These are phyloP conservation scores for Dasypolia templi DNA, from an alignment of 2,888 invertebrate genomes.

Conservation along the genomic window DNA sequence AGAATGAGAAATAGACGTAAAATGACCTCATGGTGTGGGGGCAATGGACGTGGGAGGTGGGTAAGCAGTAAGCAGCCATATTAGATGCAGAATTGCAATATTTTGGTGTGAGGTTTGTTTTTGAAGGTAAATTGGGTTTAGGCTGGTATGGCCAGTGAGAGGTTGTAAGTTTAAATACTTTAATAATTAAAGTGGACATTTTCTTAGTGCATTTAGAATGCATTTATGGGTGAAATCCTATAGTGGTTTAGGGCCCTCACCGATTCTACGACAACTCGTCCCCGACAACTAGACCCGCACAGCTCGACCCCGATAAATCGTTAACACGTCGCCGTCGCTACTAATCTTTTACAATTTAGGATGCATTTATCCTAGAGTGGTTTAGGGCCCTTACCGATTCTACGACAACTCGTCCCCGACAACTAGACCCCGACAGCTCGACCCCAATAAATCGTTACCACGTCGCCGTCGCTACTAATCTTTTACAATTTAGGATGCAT, in stretches of 20 bases:
- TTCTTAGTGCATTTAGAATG: background rate
- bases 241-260: background rate
- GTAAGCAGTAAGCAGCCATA: slow-evolving; percentile 24
- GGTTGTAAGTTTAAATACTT: background rate
- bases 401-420: too few species aligned
- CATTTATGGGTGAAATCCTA: background rate
- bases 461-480: too few species aligned
- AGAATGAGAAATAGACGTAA: slow-evolving; percentile 61
- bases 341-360: too few species aligned
- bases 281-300: too few species aligned
- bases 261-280: too few species aligned
- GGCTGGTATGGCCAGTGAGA: background rate
- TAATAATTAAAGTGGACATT: background rate
- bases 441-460: too few species aligned
- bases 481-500: too few species aligned
- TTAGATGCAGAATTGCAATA: slow-evolving; percentile 50
- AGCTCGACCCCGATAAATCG: too few species aligned
- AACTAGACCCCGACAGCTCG: too few species aligned
- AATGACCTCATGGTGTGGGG: slow-evolving; percentile 55
- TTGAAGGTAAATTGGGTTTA: background rate
- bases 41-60: slow-evolving; percentile 42
- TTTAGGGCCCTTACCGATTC: too few species aligned
- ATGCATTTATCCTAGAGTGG: too few species aligned
- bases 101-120: slow-evolving; percentile 2
- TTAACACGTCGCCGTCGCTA: too few species aligned